Conservation (phyloP, 2,113 vertebrate genomes). For the Xiphorhynchus elegans region DNA sequence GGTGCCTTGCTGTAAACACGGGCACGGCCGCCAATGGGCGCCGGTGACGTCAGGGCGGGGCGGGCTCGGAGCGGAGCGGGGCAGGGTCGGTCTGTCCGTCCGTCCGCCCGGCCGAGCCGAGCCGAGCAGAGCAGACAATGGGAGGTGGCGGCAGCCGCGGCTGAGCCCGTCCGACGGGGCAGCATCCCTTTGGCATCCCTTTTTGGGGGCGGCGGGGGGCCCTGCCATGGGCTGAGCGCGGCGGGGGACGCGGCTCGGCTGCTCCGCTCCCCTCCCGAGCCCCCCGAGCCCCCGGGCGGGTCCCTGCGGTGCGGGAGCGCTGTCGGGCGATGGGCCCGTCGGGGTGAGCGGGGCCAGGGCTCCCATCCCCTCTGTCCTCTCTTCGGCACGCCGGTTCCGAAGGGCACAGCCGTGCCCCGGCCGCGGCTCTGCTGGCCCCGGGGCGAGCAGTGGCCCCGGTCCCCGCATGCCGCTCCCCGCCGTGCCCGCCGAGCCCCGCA, state of each 20-base stretch:
- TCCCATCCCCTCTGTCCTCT: too few relatives aligned
- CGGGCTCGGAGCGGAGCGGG: not conserved
- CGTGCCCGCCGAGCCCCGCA: not conserved
- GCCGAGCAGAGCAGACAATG: not conserved
- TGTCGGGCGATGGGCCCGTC: too few relatives aligned
- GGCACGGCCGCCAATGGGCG: not conserved
- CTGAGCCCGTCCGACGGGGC: not conserved
- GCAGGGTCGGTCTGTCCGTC: not conserved
- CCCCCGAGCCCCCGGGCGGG: not conserved
- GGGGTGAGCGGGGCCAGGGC: too few relatives aligned
- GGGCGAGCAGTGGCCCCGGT: too few relatives aligned
- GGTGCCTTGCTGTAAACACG: too few relatives aligned
- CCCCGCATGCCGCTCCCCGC: not conserved
- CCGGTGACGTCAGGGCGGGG: slow-evolving; percentile 5
- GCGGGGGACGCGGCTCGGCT: too few relatives aligned
- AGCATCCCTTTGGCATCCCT: not conserved
- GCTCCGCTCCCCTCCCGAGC: too few relatives aligned
- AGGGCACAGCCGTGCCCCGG: too few relatives aligned
- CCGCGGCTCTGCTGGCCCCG: too few relatives aligned
- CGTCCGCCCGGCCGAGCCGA: too few relatives aligned
- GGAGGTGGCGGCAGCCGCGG: not conserved
- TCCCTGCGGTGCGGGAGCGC: too few relatives aligned
- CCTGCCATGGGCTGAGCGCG: not conserved
- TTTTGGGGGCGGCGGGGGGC: not conserved
- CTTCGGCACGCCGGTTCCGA: too few relatives aligned